phyloP scores from a whole-genome alignment of 37 sponge, comb jelly and placozoan genomes.

The Cliona cf. orientalis region DNA sequence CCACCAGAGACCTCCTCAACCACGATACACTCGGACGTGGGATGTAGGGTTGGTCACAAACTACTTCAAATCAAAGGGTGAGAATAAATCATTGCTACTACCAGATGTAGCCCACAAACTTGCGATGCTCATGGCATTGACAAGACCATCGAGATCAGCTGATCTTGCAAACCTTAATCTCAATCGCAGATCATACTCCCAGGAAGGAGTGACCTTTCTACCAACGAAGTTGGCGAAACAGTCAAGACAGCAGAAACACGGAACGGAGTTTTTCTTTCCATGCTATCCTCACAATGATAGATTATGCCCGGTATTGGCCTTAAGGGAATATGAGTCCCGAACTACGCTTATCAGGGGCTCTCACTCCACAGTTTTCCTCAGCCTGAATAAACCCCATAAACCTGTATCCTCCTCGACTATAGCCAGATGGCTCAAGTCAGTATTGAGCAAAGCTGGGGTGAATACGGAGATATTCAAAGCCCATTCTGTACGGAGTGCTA shows the following conservation, averaged over 20 bases:
- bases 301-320: conserved; percentile 27
- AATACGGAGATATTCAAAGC: conserved; percentile 14
- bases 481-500: conserved; percentile 19
- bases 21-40: conserved; percentile 26
- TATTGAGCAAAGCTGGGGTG: conserved; percentile 34
- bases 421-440: conserved; percentile 46
- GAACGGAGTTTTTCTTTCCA: conserved; percentile 38
- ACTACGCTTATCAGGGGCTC: neutral
- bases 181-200: neutral
- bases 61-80: conserved; percentile 10
- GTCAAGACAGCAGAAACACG: conserved; percentile 3
- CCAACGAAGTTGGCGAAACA: conserved; percentile 37
- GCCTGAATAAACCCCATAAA: conserved; percentile 34
- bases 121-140: too few relatives aligned
- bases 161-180: conserved; percentile 24
- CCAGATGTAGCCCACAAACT: too few relatives aligned
- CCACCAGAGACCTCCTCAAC: conserved; percentile 34
- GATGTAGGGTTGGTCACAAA: conserved; percentile 39
- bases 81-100: conserved; percentile 27
- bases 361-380: neutral
- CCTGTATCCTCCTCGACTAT: conserved; percentile 32
- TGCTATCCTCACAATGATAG: conserved; percentile 7
- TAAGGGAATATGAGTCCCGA: conserved; percentile 10
- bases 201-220: conserved; percentile 37
- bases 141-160: conserved; percentile 39